Evolutionary conservation across 2,797 vertebrate genomes (phyloP), one percentile per base, ranked within the genome.

Genomic region (Galagoides demidoff): DNA sequence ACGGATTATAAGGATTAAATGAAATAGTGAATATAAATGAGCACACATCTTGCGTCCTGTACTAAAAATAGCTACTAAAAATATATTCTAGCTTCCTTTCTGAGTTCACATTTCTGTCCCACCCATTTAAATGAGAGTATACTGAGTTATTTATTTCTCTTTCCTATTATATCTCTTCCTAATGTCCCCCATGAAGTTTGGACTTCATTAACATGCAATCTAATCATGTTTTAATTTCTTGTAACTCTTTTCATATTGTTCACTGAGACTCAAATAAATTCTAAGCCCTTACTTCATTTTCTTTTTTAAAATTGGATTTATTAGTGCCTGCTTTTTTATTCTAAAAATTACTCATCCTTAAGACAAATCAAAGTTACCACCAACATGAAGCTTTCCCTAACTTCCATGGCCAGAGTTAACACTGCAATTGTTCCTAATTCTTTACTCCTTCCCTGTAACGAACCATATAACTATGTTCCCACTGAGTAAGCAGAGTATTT

Each of bases 51-150:
- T 89, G 31, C 39, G 85, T 81, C 39, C 78, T 78, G 10, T n/a
- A 95, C 37, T 52, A 85, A 71, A 92, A 79, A 68, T 22, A 93
- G 68, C 61, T 91, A 45, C 90, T 85, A n/a, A 95, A 95, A 94
- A 89, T 68, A 87, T 17, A 90, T 74, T 81, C 73, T 78, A 43
- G 57, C 20, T 92, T 92, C 34, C 37, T 87, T 89, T 94, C 59
- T 71, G 84, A 84, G 31, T n/a, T 92, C 76, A 95, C 13, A 76
- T 34, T 87, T 94, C 59, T 83, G 34, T 63, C 64, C n/a, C 52
- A 68, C 73, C 14, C 31, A 55, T 14, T 57, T 66, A 70, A 88
- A 2, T 85, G 63, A 85, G 63, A 82, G 14, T 89, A n/a, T 34
- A 68, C 14, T 77, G 93, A 31, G 37, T 79, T 34, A 63, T 27